Percentiles rank a stretch among this genome's conserved stretches.
These are phyloP conservation scores for Lasioglossum malachurum DNA, from an alignment of 2,888 invertebrate genomes.

Conservation along the genomic window DNA sequence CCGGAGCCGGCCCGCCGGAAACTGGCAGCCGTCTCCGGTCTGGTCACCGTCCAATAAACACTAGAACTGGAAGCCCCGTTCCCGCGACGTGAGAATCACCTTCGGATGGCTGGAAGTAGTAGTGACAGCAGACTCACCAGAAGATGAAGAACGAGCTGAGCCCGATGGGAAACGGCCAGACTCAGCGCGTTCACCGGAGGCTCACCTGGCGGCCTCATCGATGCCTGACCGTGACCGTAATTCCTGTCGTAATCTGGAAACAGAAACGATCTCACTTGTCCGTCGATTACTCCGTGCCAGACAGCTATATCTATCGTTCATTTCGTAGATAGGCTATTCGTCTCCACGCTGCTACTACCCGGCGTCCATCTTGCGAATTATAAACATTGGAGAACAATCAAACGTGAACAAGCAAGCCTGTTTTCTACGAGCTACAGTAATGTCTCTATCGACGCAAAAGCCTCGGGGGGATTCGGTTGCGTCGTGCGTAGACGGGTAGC, in stretches of 20 bases:
- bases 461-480: no score
- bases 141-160: constrained; percentile 73
- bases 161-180: constrained; percentile 63
- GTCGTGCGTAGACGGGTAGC: no score
- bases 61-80: constrained; percentile 82
- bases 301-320: neutral
- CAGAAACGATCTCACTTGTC: constrained; percentile 55
- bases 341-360: neutral
- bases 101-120: constrained; percentile 76
- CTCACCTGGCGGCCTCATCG: constrained; percentile 78
- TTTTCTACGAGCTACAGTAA: no score
- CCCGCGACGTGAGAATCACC: constrained; percentile 80
- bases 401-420: no score
- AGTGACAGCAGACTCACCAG: constrained; percentile 75
- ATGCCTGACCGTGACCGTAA: constrained; percentile 75
- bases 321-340: neutral
- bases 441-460: no score
- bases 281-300: neutral
- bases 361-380: no score
- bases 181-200: constrained; percentile 71
- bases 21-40: constrained; percentile 53
- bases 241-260: constrained; percentile 80
- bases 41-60: constrained; percentile 76
- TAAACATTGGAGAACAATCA: no score
- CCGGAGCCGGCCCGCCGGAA: constrained; percentile 58